Percentiles rank a stretch among this genome's conserved stretches.
Conservation (phyloP, 2,888 invertebrate species). For the Heliconius aoede region DNA sequence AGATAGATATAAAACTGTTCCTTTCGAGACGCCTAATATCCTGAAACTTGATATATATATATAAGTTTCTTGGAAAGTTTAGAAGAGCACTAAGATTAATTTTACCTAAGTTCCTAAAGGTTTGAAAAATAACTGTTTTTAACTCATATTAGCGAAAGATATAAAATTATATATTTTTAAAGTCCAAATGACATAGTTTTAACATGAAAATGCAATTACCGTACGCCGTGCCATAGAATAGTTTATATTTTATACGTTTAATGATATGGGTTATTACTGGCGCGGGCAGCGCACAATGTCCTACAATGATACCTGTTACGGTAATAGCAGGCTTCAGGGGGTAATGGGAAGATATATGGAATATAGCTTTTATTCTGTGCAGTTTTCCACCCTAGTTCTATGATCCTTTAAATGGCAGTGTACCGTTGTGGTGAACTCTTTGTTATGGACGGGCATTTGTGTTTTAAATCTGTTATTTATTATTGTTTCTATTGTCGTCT, state of each 20-base stretch:
- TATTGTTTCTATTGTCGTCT: slow-evolving; percentile 14
- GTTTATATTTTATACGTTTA: slow-evolving; percentile 19
- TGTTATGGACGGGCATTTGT: slow-evolving; percentile 20
- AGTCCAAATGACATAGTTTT: background rate
- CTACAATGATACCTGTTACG: slow-evolving; percentile 39
- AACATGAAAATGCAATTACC: background rate
- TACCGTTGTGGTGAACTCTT: slow-evolving; percentile 12
- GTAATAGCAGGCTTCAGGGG: slow-evolving; percentile 35
- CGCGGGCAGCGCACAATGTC: slow-evolving; percentile 31
- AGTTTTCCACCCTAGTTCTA: slow-evolving; percentile 30
- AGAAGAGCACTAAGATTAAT: too few relatives aligned
- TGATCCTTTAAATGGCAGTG: slow-evolving; percentile 22
- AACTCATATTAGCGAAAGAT: background rate
- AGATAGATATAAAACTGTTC: background rate
- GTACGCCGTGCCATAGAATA: background rate
- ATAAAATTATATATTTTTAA: background rate
- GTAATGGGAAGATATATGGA: slow-evolving; percentile 35
- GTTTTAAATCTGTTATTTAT: slow-evolving; percentile 16
- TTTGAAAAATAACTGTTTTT: background rate
- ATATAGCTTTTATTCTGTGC: slow-evolving; percentile 28
- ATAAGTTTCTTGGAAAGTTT: too few relatives aligned
- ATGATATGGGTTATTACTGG: slow-evolving; percentile 12
- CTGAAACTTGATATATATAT: background rate
- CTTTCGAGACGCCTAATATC: too few relatives aligned
- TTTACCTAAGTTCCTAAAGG: too few relatives aligned